Base-by-base conservation (phyloP, 2,888 invertebrate species). In the Ptychoptera contaminata region DNA sequence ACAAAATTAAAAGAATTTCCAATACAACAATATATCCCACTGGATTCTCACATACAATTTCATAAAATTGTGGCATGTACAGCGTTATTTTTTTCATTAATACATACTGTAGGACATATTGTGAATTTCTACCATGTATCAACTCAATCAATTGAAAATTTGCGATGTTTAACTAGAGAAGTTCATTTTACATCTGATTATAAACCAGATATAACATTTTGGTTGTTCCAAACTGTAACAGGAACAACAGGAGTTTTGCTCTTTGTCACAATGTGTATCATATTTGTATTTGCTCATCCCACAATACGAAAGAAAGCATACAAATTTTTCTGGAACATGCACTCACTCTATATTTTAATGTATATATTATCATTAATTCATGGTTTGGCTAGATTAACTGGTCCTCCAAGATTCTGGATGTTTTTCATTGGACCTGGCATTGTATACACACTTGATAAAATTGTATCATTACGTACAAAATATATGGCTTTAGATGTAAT, bases 91-190 rank as follows among this genome's bases (percentile, higher is more conserved):
- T 94, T 94, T 67, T 88, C 92, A 0, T 68, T 93, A 1, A 70
- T 93, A 0, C 94, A 96, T 59, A 87, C 92, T 0, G 81, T 91
- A 2, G 94, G 94, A 0, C 96, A 96, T 57, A 83, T 94, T 60
- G 88, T 96, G 31, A 96, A 96, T 67, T 96, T 96, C 66, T 96
- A 96, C 62, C 94, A 96, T 58, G 87, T 96, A 0, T 92, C 92
- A 5, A 94, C 93, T 0, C 96, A 96, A 58, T 91, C 93, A 0
- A 73, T 92, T 2, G 92, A 91, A 56, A 90, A 96, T 63, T 67
- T 96, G 2, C 76, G 83, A 31, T 96, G 94, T 58, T 71, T 96
- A 7, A 94, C 94, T 2, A 83, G 86, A 51, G 94, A 96, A 65
- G 82, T 96, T 8, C 83, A 88, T 54, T 94, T 96, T 58, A 82